Evolutionary conservation across 2,797 vertebrate genomes (phyloP), one percentile per base, ranked within the genome.

Genomic region (Petrocephalus sullivani): DNA sequence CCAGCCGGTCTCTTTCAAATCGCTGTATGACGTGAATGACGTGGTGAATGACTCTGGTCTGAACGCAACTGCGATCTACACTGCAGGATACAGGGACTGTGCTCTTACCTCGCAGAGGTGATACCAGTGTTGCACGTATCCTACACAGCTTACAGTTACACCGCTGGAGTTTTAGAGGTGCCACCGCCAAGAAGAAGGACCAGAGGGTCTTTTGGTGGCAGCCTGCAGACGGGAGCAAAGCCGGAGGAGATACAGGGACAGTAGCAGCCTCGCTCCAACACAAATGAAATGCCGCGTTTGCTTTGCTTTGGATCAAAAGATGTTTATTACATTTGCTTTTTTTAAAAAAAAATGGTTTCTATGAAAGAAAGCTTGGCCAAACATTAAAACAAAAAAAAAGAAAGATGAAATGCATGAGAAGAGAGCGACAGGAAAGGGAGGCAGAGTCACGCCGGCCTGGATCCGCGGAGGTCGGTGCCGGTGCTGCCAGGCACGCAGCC

Each of bases 261-360:
- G n/a, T 53, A 9, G 23, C 53, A 12, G 19, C 23, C n/a, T 85
- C 41, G 46, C 46, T 54, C 21, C 14, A 37, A n/a, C 19, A 6
- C 1, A 6, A 83, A 83, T 53, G 37, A 85, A 85, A 85, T 14
- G 49, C 49, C 49, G 37, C 28, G 10, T 49, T 56, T 14, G 53
- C 7, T 88, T 90, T 91, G 92, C 90, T 64, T 86, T 91, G 89
- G 91, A 91, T 89, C 92, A 90, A 91, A 92, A 92, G 86, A 88
- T 23, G 54, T 93, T 95, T 94, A 94, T 91, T 94, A 93, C 91
- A 93, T 91, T 92, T 91, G 89, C 89, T 92, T 93, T 94, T 93
- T 90, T 93, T 85, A 28, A 28, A 87, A 58, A 93, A 92, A 92
- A 94, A 89, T 60, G 84, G 75, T 88, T 88, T 89, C 84, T 71